Conservation (phyloP, 2,797 vertebrate genomes). For the Anniella stebbinsi region DNA sequence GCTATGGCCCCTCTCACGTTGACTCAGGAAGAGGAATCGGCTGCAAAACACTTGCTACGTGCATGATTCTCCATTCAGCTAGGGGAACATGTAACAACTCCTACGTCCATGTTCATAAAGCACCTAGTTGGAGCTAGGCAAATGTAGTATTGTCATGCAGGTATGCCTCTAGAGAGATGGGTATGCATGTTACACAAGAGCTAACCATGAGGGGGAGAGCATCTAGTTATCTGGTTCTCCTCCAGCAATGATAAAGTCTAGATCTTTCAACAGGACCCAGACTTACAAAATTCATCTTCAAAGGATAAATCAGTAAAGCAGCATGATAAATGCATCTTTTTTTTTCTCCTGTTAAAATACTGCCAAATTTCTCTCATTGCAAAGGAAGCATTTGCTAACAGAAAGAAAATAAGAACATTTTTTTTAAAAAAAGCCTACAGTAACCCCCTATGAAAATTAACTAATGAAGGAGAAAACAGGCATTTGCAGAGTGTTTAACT, state of each 20-base stretch:
- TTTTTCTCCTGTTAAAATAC: not conserved
- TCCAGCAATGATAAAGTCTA: slow-evolving; percentile 14
- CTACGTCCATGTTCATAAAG: too few species aligned
- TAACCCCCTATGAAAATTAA: not conserved
- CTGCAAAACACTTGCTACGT: not conserved
- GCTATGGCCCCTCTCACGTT: too few species aligned
- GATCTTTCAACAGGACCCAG: not conserved
- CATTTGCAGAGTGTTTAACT: slow-evolving; percentile 2
- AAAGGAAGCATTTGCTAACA: not conserved
- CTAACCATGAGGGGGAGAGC: not conserved
- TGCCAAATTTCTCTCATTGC: not conserved
- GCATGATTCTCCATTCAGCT: not conserved
- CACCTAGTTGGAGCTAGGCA: not conserved
- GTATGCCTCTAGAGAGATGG: not conserved
- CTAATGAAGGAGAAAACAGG: not conserved
- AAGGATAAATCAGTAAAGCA: slow-evolving; percentile 12
- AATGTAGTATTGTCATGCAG: not conserved
- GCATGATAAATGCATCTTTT: fast-evolving
- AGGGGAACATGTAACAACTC: not conserved
- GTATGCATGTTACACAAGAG: not conserved
- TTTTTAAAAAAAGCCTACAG: not conserved
- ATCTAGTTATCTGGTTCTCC: not conserved
- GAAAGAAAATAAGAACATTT: not conserved
- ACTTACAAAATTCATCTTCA: slow-evolving; percentile 6
- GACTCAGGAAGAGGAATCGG: not conserved